A percentile compares a stretch with the other conserved stretches of the same genome.
phyloP scores from a whole-genome alignment of 1,140 invertebrate species.

The Adelges cooleyi region DNA sequence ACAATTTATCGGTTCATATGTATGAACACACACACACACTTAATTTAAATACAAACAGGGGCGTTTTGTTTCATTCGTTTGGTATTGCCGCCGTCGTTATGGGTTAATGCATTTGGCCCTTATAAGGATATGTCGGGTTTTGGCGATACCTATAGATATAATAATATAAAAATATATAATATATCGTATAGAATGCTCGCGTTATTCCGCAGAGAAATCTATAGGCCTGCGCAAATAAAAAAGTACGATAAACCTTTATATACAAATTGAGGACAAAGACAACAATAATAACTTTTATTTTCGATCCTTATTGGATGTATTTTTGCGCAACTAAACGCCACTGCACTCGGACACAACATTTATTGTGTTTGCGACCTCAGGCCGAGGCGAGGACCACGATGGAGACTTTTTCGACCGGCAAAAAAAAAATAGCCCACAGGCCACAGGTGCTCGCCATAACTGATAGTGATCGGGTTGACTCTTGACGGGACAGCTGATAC shows the following conservation, averaged over 20 bases:
- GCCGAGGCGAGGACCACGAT: too few relatives aligned
- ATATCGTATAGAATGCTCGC: too few relatives aligned
- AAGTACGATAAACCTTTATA: too few relatives aligned
- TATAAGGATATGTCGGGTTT: conserved; percentile 17
- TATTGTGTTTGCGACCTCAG: conserved; percentile 2
- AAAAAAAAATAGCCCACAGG: too few relatives aligned
- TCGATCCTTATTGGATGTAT: neutral
- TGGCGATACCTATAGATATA: neutral
- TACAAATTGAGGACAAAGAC: conserved; percentile 24
- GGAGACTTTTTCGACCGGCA: too few relatives aligned
- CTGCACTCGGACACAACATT: too few relatives aligned
- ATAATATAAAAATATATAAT: too few relatives aligned
- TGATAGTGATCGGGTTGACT: too few relatives aligned
- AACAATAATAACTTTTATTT: neutral
- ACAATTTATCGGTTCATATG: neutral
- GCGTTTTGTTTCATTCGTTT: conserved; percentile 12
- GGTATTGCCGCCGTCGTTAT: neutral
- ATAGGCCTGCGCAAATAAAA: too few relatives aligned
- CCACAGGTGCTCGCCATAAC: too few relatives aligned
- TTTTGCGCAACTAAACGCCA: neutral
- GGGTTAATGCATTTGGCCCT: conserved; percentile 23
- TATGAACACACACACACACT: neutral
- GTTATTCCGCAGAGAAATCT: too few relatives aligned
- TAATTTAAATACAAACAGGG: conserved; percentile 24
- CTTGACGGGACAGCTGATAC: too few relatives aligned